Percentiles rank a stretch among this genome's conserved stretches.
Evolutionary conservation across 2,797 vertebrate genomes (phyloP).

Genomic region (Gephyroberyx darwinii): DNA sequence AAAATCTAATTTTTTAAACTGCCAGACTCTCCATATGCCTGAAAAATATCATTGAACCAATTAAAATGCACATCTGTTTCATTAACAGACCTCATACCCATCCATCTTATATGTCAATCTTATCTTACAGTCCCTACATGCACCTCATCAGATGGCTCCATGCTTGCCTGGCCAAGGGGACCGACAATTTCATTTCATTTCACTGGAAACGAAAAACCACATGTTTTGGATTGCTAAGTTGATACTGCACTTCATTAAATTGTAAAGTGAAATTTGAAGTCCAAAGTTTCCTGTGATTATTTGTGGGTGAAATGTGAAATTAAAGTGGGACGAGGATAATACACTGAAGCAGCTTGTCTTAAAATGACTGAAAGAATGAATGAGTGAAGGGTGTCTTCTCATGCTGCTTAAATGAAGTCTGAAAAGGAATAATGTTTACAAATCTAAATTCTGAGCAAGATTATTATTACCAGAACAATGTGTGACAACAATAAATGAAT

Average conservation of each 20-base stretch:
- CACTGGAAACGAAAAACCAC: constrained; percentile 28
- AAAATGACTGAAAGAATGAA: neutral
- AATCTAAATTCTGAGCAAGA: constrained; percentile 13
- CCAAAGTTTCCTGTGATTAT: constrained; percentile 41
- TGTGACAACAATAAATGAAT: neutral
- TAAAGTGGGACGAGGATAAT: neutral
- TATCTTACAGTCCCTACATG: constrained; percentile 48
- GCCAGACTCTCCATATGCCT: constrained; percentile 61
- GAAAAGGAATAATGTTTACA: constrained; percentile 16
- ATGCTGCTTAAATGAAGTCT: constrained; percentile 21
- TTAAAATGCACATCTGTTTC: constrained; percentile 83
- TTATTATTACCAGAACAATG: neutral
- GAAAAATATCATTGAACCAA: constrained; percentile 77
- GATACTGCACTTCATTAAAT: constrained; percentile 43
- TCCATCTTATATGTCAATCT: constrained; percentile 79
- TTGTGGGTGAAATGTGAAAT: constrained; percentile 12
- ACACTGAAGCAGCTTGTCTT: no score
- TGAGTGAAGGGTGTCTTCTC: constrained; percentile 9
- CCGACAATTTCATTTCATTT: constrained; percentile 71
- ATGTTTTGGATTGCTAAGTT: constrained; percentile 31
- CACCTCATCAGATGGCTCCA: constrained; percentile 61
- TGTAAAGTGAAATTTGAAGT: constrained; percentile 46
- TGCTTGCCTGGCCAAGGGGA: constrained; percentile 49
- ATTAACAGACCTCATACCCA: constrained; percentile 74
- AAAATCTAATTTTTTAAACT: constrained; percentile 64